Base-by-base conservation (phyloP, 1,140 invertebrate species). In the Dicyema japonicum region DNA sequence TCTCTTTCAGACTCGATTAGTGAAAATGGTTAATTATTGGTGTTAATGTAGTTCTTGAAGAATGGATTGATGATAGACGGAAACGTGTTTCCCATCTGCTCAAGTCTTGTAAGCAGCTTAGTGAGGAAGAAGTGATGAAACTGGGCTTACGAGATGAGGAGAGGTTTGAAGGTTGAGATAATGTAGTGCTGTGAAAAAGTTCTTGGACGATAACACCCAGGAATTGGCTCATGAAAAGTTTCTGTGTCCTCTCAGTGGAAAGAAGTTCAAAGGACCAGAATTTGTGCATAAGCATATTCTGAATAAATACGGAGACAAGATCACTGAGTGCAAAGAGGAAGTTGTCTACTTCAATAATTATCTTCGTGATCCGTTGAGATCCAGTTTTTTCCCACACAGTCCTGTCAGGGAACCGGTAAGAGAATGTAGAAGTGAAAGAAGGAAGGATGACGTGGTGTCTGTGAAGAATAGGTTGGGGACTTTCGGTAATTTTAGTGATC, bases 241-340 rank as follows among this genome's bases (percentile, higher is more conserved):
- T 80, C 47, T 94, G 15, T 97, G 85, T 57, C 82, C 85, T 0
- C 54, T 97, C 1, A 88, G 76, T 31, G 82, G 80, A 0, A 97
- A 97, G 45, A 94, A 94, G 45, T 97, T 97, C 49, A 94, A 92
- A 49, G 85, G 80, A 0, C 78, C 85, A 1, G 82, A 94, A 42
- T 97, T 90, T 54, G 80, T 97, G 8, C 64, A 75, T 18, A 97
- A 97, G 45, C 85, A 97, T 44, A 85, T 97, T 22, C 70, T 78
- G 36, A 90, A 88, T 44, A 94, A 94, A 41, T 80, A 94, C 43
- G 63, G 48, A 0, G 85, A 94, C 38, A 88, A 90, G 52, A 65
- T 94, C 13, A 72, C 88, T 11, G 76, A 92, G 52, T 80, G 90
- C 0, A 71, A 71, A 35, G 74, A 76, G 39, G 80, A 92, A 54